Base-by-base conservation (phyloP, 35 echinoderm and acorn worm genomes). In the Apostichopus californicus region DNA sequence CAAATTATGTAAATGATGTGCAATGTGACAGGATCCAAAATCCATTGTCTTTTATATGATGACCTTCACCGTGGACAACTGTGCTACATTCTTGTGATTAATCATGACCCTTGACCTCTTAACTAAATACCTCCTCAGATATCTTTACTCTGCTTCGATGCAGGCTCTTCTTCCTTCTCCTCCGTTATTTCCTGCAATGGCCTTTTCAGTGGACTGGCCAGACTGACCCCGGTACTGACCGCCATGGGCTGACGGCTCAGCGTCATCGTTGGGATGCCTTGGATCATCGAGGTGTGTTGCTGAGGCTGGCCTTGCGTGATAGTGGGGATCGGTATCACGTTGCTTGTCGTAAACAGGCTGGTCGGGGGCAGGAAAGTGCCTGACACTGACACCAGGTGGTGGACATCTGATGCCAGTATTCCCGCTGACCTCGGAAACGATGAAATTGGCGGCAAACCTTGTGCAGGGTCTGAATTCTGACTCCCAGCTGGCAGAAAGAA, bases 331-430 rank as follows among this genome's bases (percentile, higher is more conserved):
- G 77, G 57, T 14, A 86, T 94, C 4, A 80, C 86, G 55, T 79
- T 83, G 86, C 83, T 60, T 9, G 79, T 56, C 25, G 83, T 86
- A 80, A 92, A 93, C 61, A 94, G 90, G 87, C 86, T 96, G 23
- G 95, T 80, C 6, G 95, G 95, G 56, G 95, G 95, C 63, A 91
- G 95, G 91, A 92, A 96, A 52, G 95, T 96, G 15, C 95, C 95
- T 17, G 95, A 81, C 23, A 96, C 95, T 8, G 95, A 94, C 18
- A 96, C 95, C 56, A 96, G 75, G 57, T 96, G 95, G 71, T 93
- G 92, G 15, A 82, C 78, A 54, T 90, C 93, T 18, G 90, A 73
- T 52, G 94, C 34, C 57, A 59, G 10, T 25, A 93, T 87, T 63
- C 77, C 87, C 13, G 83, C 21, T 7, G 83, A 55, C 64, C 70